Conservation (phyloP, 1,140 invertebrate species). For the Chelonus insularis region DNA sequence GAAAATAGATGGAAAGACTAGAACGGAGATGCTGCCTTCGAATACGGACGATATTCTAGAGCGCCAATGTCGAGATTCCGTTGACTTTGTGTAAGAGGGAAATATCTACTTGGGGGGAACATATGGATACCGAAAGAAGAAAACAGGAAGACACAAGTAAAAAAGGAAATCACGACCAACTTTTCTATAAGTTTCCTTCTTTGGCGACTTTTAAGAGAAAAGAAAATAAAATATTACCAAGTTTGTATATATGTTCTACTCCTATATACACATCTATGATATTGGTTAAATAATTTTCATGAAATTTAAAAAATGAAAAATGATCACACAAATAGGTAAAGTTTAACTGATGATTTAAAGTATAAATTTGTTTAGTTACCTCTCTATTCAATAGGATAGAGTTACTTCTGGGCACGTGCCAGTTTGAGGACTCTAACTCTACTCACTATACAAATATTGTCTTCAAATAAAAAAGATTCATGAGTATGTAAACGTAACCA, state of each 20-base stretch:
- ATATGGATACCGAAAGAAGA: not conserved
- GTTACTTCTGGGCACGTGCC: conserved; percentile 30
- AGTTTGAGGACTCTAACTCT: conserved; percentile 28
- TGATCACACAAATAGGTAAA: not conserved
- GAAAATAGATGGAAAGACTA: conserved; percentile 23
- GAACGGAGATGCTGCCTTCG: conserved; percentile 18
- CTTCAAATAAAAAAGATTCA: not conserved
- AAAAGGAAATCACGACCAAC: too few species aligned
- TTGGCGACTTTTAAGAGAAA: too few species aligned
- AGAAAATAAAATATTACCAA: too few species aligned
- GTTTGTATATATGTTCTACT: too few species aligned
- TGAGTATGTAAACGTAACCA: not conserved
- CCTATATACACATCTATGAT: too few species aligned
- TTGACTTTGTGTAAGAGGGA: not conserved
- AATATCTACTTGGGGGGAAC: not conserved
- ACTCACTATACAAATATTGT: conserved; percentile 11
- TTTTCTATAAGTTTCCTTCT: not conserved
- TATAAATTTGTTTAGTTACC: not conserved
- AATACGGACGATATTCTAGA: not conserved
- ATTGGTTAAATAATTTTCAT: too few species aligned
- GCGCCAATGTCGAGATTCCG: not conserved
- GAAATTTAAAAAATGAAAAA: not conserved
- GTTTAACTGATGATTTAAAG: not conserved
- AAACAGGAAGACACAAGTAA: not conserved
- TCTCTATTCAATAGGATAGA: conserved; percentile 26